Percentiles rank a stretch among this genome's conserved stretches.
phyloP scores from a whole-genome alignment of 2,888 invertebrate genomes.

The Pheosia tremula region DNA sequence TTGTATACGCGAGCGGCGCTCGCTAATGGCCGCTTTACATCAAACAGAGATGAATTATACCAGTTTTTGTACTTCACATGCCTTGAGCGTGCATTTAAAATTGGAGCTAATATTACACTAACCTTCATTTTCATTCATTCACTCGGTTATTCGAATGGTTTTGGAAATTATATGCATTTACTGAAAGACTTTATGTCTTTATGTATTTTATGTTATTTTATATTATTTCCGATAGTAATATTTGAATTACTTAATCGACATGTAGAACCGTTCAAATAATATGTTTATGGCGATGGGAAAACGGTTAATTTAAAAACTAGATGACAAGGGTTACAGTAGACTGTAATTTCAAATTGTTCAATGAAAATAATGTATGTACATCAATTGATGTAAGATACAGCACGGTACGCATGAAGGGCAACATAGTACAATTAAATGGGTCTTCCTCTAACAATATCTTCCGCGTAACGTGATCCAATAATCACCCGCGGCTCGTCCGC shows the following conservation, averaged over 20 bases:
- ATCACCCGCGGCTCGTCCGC: constrained; percentile 64
- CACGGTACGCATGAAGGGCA: neutral
- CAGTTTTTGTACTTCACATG: constrained; percentile 2
- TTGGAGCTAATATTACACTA: neutral
- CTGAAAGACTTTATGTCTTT: too few relatives aligned
- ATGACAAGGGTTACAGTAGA: neutral
- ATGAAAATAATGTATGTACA: neutral
- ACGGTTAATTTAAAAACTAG: too few relatives aligned
- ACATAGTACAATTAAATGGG: constrained; percentile 33
- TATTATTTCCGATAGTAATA: too few relatives aligned
- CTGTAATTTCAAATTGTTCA: neutral
- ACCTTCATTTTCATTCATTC: neutral
- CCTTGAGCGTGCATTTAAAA: constrained; percentile 1
- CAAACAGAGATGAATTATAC: constrained; percentile 31
- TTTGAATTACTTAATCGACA: too few relatives aligned
- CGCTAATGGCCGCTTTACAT: constrained; percentile 43
- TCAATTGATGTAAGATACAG: neutral
- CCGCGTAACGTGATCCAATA: constrained; percentile 74
- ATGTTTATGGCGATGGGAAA: too few relatives aligned
- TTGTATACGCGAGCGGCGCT: constrained; percentile 37
- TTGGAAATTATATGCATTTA: too few relatives aligned
- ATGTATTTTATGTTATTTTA: too few relatives aligned
- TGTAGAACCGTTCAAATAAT: too few relatives aligned
- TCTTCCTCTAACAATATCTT: constrained; percentile 55
- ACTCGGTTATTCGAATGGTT: too few relatives aligned